phyloP scores from a whole-genome alignment of 2,113 vertebrate genomes.

The Proterorhinus semilunaris region DNA sequence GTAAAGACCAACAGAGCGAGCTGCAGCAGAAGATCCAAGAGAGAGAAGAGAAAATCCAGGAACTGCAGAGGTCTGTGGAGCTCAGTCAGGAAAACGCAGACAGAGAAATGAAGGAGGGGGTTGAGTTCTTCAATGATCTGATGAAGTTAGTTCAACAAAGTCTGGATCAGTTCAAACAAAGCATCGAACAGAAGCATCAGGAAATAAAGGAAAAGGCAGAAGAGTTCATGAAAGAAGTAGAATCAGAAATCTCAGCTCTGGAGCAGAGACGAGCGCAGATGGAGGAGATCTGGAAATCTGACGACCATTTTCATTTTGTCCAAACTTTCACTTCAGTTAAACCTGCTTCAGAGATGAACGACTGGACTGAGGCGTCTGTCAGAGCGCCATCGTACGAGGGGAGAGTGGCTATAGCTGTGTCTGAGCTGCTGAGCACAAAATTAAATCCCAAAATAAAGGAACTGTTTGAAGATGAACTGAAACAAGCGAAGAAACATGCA shows the following conservation, averaged over 20 bases:
- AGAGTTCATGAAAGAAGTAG: conserved; percentile 13
- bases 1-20: not conserved
- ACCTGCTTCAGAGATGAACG: not conserved
- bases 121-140: not conserved
- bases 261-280: not conserved
- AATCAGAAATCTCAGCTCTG: conserved; percentile 37
- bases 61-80: not conserved
- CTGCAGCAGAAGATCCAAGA: not conserved
- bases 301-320: not conserved
- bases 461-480: conserved; percentile 1
- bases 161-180: not conserved
- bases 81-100: not conserved
- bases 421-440: conserved; percentile 7
- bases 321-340: not conserved
- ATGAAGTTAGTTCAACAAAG: not conserved
- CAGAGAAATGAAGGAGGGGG: not conserved
- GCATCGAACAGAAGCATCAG: conserved; percentile 8
- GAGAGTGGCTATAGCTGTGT: not conserved
- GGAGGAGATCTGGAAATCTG: not conserved
- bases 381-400: not conserved
- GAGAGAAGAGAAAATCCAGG: not conserved
- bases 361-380: conserved; percentile 4
- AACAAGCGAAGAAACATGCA: conserved; percentile 19
- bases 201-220: conserved; percentile 1
- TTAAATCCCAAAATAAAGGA: not conserved